These are phyloP conservation scores for Danio albolineatus DNA, from an alignment of 2,797 vertebrate species.

Conservation along the genomic window DNA sequence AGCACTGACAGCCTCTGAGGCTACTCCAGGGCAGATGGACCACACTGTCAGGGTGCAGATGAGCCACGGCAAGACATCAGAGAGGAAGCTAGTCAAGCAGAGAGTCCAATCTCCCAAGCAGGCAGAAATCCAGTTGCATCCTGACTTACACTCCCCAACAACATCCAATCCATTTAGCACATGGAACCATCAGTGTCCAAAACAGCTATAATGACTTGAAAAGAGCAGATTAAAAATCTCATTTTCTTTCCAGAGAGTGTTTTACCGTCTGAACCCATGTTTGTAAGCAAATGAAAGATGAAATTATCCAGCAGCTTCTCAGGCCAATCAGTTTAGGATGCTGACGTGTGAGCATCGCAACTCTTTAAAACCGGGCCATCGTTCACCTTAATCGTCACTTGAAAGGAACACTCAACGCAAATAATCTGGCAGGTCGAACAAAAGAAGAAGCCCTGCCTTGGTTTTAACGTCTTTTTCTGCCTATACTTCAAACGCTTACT, in stretches of 20 bases:
- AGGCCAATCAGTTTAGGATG: slow-evolving; percentile 59
- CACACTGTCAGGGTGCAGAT: slow-evolving; percentile 50
- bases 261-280: slow-evolving; percentile 54
- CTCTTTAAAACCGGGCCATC: slow-evolving; percentile 64
- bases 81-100: slow-evolving; percentile 53
- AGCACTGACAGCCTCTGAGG: slow-evolving; percentile 53
- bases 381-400: slow-evolving; percentile 57
- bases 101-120: slow-evolving; percentile 49
- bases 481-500: slow-evolving; percentile 38
- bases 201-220: slow-evolving; percentile 40
- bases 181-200: slow-evolving; percentile 43
- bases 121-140: slow-evolving; percentile 59
- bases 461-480: slow-evolving; percentile 18
- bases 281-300: slow-evolving; percentile 59
- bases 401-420: slow-evolving; percentile 55
- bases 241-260: slow-evolving; percentile 43
- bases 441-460: slow-evolving; percentile 55
- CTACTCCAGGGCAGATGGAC: slow-evolving; percentile 62
- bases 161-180: slow-evolving; percentile 46
- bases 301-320: slow-evolving; percentile 65
- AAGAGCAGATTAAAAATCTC: slow-evolving; percentile 44
- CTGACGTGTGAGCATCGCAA: slow-evolving; percentile 64
- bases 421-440: slow-evolving; percentile 60
- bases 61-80: slow-evolving; percentile 52
- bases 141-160: slow-evolving; percentile 31